These are phyloP conservation scores for Colaptes auratus DNA, from an alignment of 2,113 vertebrate species.

Conservation along the genomic window DNA sequence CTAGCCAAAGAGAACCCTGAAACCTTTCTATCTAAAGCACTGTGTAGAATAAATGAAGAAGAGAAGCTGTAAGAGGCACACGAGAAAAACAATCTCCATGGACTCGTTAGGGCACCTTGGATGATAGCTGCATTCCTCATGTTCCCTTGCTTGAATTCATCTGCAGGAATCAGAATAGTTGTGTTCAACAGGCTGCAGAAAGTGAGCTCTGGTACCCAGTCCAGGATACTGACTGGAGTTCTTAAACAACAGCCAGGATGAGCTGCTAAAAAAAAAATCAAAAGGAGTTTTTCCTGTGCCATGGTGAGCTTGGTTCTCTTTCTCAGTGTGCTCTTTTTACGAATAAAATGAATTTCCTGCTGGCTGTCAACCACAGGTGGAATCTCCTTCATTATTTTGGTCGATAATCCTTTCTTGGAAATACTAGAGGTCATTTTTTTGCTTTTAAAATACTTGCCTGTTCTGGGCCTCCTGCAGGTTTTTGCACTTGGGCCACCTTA, in stretches of 20 bases:
- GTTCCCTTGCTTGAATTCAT: neutral
- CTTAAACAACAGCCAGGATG: neutral
- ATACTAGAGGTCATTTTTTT: neutral
- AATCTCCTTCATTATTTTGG: neutral
- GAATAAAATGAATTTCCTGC: neutral
- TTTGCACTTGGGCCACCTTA: neutral
- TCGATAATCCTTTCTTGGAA: neutral
- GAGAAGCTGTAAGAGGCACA: neutral
- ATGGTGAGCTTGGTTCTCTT: neutral
- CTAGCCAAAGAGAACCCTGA: neutral
- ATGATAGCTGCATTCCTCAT: neutral
- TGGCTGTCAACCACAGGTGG: neutral
- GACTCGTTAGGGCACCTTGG: neutral
- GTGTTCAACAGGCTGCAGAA: neutral
- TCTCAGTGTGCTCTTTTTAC: neutral
- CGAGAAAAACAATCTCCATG: neutral
- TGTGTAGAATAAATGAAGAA: neutral
- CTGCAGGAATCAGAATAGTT: neutral
- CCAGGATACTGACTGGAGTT: neutral
- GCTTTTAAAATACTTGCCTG: neutral
- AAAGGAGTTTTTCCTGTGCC: neutral
- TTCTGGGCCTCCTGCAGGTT: neutral
- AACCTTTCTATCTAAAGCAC: neutral
- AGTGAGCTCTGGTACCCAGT: neutral
- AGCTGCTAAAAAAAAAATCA: neutral